A percentile compares a stretch with the other conserved stretches of the same genome.
These are phyloP conservation scores for Drosophila nebulosa DNA, from an alignment of 1,140 invertebrate genomes.

Conservation along the genomic window DNA sequence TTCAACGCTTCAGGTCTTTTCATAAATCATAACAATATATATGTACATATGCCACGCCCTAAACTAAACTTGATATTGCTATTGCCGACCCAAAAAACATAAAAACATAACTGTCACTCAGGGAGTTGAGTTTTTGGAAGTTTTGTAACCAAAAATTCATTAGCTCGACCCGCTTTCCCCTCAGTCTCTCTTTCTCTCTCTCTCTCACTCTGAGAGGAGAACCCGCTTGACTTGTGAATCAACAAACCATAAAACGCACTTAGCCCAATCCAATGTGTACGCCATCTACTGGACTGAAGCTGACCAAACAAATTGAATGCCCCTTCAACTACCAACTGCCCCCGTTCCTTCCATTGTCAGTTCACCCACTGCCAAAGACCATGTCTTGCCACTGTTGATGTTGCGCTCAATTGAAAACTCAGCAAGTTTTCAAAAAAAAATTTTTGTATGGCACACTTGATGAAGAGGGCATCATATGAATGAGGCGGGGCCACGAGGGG, in stretches of 20 bases:
- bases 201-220: neutral
- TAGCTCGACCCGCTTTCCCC: slow-evolving; percentile 4
- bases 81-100: slow-evolving; percentile 6
- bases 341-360: neutral
- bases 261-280: slow-evolving; percentile 45
- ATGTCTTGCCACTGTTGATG: slow-evolving; percentile 2
- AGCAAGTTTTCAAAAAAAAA: slow-evolving; percentile 61
- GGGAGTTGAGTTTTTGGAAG: slow-evolving; percentile 7
- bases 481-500: neutral
- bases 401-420: slow-evolving; percentile 68
- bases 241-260: slow-evolving; percentile 64
- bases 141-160: slow-evolving; percentile 39
- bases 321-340: neutral
- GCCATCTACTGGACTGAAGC: slow-evolving; percentile 23
- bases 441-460: slow-evolving; percentile 34
- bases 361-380: neutral
- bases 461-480: neutral
- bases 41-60: slow-evolving; percentile 12
- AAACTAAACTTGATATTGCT: slow-evolving; percentile 1
- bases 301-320: slow-evolving; percentile 66
- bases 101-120: slow-evolving; percentile 35
- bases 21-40: slow-evolving; percentile 58
- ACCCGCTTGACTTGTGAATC: slow-evolving; percentile 24
- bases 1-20: slow-evolving; percentile 12
- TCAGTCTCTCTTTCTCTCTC: neutral